A percentile compares a stretch with the other conserved stretches of the same genome.
phyloP scores from a whole-genome alignment of 2,113 vertebrate species.

The Coreoperca whiteheadi region DNA sequence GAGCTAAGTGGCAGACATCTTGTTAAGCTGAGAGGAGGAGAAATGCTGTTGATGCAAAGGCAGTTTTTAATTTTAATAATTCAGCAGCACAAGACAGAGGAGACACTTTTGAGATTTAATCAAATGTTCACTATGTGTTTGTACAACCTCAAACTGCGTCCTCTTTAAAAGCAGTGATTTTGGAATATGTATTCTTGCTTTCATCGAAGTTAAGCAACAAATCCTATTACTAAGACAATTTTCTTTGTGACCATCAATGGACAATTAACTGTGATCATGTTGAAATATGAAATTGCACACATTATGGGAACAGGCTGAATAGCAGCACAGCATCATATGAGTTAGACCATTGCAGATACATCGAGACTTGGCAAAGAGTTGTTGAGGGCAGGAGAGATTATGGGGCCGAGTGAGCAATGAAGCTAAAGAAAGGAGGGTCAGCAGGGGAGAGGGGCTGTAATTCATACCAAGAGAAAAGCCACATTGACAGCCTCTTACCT shows the following conservation, averaged over 20 bases:
- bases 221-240: background rate
- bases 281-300: background rate
- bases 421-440: constrained; percentile 35
- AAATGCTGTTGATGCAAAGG: constrained; percentile 25
- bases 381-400: constrained; percentile 11
- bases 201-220: background rate
- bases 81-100: constrained; percentile 14
- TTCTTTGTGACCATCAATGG: background rate
- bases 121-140: background rate
- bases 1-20: constrained; percentile 38
- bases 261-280: background rate
- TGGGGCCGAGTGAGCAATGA: constrained; percentile 14
- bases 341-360: background rate
- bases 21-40: constrained; percentile 36
- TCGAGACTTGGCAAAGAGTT: constrained; percentile 14
- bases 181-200: background rate
- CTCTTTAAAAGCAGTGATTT: background rate
- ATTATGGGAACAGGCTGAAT: background rate
- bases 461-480: constrained; percentile 37
- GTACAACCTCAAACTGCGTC: background rate
- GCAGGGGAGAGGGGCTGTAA: constrained; percentile 31
- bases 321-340: background rate
- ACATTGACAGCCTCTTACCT: constrained; percentile 44
- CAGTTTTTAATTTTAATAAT: constrained; percentile 37
- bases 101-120: background rate